Percentiles rank a stretch among this genome's conserved stretches.
Conservation (phyloP, 2,888 invertebrate species). For the Flexamia atlantica region DNA sequence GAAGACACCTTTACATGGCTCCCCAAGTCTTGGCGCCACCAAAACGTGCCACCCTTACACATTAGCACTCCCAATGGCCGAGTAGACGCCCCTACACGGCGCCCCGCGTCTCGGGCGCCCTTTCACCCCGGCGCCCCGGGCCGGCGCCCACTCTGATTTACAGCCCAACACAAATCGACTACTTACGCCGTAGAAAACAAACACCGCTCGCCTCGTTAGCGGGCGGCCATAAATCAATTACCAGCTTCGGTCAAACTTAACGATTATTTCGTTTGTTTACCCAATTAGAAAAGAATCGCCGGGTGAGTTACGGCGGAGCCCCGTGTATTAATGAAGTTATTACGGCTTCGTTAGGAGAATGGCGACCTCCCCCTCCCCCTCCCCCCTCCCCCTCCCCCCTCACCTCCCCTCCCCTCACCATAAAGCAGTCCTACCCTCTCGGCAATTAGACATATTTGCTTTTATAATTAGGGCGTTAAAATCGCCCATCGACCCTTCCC, state of each 20-base stretch:
- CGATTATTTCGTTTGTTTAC: slow-evolving; percentile 65
- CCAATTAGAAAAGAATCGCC: slow-evolving; percentile 65
- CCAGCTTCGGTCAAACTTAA: slow-evolving; percentile 56
- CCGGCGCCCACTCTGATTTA: slow-evolving; percentile 54
- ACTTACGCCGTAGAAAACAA: slow-evolving; percentile 65
- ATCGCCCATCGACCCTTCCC: slow-evolving; percentile 42
- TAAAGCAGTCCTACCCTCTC: slow-evolving; percentile 17
- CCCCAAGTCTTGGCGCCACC: too few species aligned
- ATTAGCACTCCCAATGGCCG: too few species aligned
- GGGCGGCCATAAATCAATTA: slow-evolving; percentile 63
- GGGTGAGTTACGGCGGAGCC: slow-evolving; percentile 37
- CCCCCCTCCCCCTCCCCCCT: neutral
- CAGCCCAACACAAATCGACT: slow-evolving; percentile 61
- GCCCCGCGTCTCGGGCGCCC: neutral
- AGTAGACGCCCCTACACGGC: neutral
- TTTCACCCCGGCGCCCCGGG: neutral
- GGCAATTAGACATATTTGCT: slow-evolving; percentile 56
- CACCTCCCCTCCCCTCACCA: neutral
- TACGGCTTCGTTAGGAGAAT: slow-evolving; percentile 63
- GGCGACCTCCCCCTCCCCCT: slow-evolving; percentile 12
- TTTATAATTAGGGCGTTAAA: slow-evolving; percentile 57
- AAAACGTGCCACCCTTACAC: too few species aligned
- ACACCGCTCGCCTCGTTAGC: slow-evolving; percentile 62
- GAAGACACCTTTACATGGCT: too few species aligned
- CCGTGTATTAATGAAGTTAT: slow-evolving; percentile 65